Conservation (phyloP, 2,888 invertebrate species). For the Ephialtes manifestator region DNA sequence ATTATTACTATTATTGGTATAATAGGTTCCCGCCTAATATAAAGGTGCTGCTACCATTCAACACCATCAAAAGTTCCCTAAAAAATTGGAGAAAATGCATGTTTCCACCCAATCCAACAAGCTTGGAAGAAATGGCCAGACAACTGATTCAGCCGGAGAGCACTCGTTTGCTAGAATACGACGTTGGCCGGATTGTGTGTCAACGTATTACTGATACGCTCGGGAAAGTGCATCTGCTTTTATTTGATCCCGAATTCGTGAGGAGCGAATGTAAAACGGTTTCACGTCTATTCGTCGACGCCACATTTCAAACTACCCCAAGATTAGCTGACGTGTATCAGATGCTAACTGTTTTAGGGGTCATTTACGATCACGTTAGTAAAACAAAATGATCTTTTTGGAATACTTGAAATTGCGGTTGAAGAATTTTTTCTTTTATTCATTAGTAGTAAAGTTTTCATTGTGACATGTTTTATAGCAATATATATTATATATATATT, state of each 20-base stretch:
- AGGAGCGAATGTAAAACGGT: neutral
- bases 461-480: no score
- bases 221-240: slow-evolving; percentile 14
- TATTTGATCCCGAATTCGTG: slow-evolving; percentile 30
- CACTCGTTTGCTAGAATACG: slow-evolving; percentile 2
- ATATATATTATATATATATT: no score
- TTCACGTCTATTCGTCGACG: slow-evolving; percentile 23
- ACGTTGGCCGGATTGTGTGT: neutral
- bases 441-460: no score
- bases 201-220: neutral
- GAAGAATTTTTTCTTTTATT: neutral
- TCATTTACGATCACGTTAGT: slow-evolving; percentile 26
- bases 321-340: neutral
- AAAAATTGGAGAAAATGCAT: no score
- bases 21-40: no score
- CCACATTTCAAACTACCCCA: no score
- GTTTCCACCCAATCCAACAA: no score
- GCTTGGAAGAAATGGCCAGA: no score
- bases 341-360: slow-evolving; percentile 21
- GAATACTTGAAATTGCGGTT: no score
- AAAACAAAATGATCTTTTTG: neutral
- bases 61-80: no score
- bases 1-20: no score
- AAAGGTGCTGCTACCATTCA: no score
- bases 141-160: neutral